Conservation (phyloP, 2,797 vertebrate species). For the Prunella strophiata region DNA sequence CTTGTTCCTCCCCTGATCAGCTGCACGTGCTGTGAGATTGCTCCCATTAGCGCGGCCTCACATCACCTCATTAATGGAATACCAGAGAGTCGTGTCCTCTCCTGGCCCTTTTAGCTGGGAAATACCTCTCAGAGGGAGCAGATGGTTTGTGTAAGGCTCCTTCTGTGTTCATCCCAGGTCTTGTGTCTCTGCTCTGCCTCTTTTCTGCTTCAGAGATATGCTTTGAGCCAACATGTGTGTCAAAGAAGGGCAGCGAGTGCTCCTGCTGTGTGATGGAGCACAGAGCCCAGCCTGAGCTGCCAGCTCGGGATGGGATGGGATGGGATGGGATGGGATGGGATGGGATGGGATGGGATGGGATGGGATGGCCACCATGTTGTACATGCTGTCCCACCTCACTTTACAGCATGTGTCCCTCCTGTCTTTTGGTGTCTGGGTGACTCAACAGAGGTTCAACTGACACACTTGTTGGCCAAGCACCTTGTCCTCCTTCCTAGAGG, state of each 20-base stretch:
- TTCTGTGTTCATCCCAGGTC: neutral
- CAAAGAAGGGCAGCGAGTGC: fast-evolving
- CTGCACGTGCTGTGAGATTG: fast-evolving
- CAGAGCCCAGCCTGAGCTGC: neutral
- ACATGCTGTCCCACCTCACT: neutral
- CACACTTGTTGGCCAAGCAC: neutral
- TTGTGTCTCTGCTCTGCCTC: neutral
- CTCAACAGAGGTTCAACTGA: fast-evolving
- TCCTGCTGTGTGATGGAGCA: neutral
- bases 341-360: fast-evolving
- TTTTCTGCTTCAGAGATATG: neutral
- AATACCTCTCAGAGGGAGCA: neutral
- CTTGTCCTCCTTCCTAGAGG: neutral
- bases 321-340: neutral
- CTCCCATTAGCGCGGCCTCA: neutral
- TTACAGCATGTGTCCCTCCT: fast-evolving
- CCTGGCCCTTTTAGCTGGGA: neutral
- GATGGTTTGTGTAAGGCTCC: neutral
- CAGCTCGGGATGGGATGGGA: fast-evolving
- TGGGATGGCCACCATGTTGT: neutral
- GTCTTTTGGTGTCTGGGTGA: fast-evolving
- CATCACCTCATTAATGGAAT: neutral
- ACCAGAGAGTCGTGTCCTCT: neutral
- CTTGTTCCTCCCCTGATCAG: neutral
- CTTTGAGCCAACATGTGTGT: neutral